These are phyloP conservation scores for Mesoligia furuncula DNA, from an alignment of 2,888 invertebrate species.

Conservation along the genomic window DNA sequence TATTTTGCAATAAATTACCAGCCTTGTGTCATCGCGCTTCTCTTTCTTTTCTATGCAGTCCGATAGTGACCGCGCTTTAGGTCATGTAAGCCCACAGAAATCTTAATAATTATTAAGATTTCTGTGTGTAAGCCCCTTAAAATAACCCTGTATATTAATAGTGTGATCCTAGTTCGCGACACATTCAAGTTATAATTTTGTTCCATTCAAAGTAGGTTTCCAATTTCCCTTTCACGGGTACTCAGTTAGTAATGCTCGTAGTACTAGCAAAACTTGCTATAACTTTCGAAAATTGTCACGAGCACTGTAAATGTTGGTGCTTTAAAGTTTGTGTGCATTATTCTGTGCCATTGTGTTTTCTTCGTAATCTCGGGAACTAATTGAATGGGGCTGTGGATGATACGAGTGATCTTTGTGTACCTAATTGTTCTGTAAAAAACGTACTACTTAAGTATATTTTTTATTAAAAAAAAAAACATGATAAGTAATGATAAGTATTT, in stretches of 20 bases:
- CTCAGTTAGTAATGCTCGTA: conserved; percentile 4
- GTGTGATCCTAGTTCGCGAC: too few species aligned
- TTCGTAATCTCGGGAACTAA: conserved; percentile 11
- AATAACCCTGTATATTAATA: too few species aligned
- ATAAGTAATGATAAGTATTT: accelerated
- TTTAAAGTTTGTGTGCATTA: conserved; percentile 28
- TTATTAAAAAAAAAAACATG: neutral
- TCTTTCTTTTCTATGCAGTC: too few species aligned
- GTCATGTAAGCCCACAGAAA: too few species aligned
- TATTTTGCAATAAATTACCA: too few species aligned
- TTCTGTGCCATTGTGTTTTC: conserved; percentile 8
- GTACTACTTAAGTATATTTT: too few species aligned
- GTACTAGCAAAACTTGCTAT: conserved; percentile 18
- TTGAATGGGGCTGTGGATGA: conserved; percentile 2
- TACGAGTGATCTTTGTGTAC: conserved; percentile 1
- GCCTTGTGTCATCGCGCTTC: too few species aligned
- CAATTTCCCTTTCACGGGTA: conserved; percentile 36
- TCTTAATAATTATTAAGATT: too few species aligned
- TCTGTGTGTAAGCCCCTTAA: too few species aligned
- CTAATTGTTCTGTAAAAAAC: neutral
- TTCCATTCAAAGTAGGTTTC: conserved; percentile 14
- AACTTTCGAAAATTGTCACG: conserved; percentile 32
- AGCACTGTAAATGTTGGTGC: neutral
- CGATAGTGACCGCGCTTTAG: too few species aligned
- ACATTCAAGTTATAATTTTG: conserved; percentile 28